A percentile compares a stretch with the other conserved stretches of the same genome.
Conservation (phyloP, 2,113 vertebrate species). For the Maccullochella peelii region DNA sequence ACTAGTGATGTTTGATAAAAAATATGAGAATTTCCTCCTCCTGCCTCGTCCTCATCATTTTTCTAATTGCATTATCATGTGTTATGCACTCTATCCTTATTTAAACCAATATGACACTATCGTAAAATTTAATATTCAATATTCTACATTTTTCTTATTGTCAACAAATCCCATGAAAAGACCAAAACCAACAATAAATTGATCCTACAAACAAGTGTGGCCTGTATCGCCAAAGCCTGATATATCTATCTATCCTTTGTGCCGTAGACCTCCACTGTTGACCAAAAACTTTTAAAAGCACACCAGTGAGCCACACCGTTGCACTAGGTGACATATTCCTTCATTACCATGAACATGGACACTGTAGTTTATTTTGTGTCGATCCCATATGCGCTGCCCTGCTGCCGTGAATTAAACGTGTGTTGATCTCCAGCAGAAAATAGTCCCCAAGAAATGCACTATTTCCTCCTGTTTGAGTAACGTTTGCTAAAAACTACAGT, state of each 20-base stretch:
- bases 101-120: not conserved
- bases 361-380: not conserved
- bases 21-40: not conserved
- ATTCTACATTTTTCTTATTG: not conserved
- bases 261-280: not conserved
- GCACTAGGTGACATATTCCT: not conserved
- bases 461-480: not conserved
- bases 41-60: not conserved
- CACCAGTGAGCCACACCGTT: not conserved
- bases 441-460: not conserved
- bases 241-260: not conserved
- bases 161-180: not conserved
- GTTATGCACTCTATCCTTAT: not conserved
- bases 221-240: fast-evolving
- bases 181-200: not conserved
- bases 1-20: not conserved
- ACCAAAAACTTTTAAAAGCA: not conserved
- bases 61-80: not conserved
- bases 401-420: not conserved
- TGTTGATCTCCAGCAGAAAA: not conserved
- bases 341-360: not conserved
- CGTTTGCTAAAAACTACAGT: not conserved
- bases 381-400: not conserved
- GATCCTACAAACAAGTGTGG: not conserved
- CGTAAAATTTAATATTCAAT: not conserved